Percentiles rank a stretch among this genome's conserved stretches.
phyloP scores from a whole-genome alignment of 1,140 invertebrate species.

The Mamestra configurata region DNA sequence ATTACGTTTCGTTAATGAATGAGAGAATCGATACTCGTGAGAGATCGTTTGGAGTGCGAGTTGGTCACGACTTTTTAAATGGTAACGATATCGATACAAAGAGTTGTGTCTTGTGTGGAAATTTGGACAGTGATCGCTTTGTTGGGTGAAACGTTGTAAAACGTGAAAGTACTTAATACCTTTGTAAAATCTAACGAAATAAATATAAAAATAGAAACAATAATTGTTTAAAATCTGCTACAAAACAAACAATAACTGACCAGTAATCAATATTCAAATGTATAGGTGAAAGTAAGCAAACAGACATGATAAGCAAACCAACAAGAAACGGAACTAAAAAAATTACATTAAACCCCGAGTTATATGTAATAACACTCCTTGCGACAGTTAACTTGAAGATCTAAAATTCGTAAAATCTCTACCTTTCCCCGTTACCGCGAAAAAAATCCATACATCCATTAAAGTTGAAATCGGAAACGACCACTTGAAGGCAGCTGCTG shows the following conservation, averaged over 20 bases:
- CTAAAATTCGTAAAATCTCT: slow-evolving; percentile 42
- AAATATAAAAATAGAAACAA: not conserved
- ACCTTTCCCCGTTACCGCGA: slow-evolving; percentile 51
- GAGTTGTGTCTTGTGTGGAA: slow-evolving; percentile 6
- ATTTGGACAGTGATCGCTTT: slow-evolving; percentile 1
- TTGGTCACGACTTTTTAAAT: slow-evolving; percentile 43
- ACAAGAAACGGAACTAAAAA: slow-evolving; percentile 16
- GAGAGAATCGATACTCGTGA: slow-evolving; percentile 47
- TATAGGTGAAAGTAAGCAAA: too few relatives aligned
- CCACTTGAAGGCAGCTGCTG: slow-evolving; percentile 78
- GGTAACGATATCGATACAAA: slow-evolving; percentile 6
- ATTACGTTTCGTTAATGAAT: slow-evolving; percentile 52
- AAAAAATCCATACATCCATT: slow-evolving; percentile 77
- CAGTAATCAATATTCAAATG: too few relatives aligned
- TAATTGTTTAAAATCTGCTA: too few relatives aligned
- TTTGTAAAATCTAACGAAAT: not conserved
- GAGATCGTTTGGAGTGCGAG: slow-evolving; percentile 25
- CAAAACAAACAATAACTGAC: too few relatives aligned
- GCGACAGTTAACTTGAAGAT: slow-evolving; percentile 24
- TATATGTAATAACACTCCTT: slow-evolving; percentile 5
- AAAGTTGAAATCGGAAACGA: slow-evolving; percentile 82
- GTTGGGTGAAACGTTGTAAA: not conserved
- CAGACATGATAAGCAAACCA: not conserved
- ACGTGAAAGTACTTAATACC: not conserved
- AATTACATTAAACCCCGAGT: slow-evolving; percentile 11